Evolutionary conservation across 2,113 vertebrate species (phyloP), one percentile per base, ranked within the genome.

Genomic region (Emberiza fucata): DNA sequence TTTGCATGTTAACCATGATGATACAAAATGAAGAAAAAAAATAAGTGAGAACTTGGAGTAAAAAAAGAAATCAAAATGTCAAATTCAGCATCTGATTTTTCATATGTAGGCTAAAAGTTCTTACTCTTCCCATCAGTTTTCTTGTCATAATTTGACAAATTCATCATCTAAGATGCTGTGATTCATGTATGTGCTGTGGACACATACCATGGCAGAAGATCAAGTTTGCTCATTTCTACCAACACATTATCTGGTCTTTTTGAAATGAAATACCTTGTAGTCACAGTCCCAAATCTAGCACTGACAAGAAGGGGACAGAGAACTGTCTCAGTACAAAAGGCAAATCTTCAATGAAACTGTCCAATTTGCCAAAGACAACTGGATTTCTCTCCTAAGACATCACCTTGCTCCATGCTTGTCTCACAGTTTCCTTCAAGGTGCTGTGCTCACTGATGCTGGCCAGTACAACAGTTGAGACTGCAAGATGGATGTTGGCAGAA

Each of bases 81-180:
- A 66, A 81, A 84, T n/a, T 79, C 13, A 75, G 48, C 24, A 72
- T n/a, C 50, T 45, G 37, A 39, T 69, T 94, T 78, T 90, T 90
- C 23, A 61, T 13, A 61, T 0, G 23, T 31, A 90, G 65, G 21
- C 53, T 45, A 6, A 4, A 64, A 76, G 39, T 42, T 65, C 35
- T 75, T 35, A 27, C 9, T 21, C 12, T 80, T 83, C 33, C 23
- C 14, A 19, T 22, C 53, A 54, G 33, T 85, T 81, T 68, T 76
- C n/a, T 40, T 93, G 18, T 66, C 53, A 80, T 76, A 92, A 90
- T 73, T 47, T 47, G 71, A 89, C 54, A 73, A 95, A 94, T 61
- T 50, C 9, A 63, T 35, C 31, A 71, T 40, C 3, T 1, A 85
- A 33, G 37, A 87, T 7, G 8, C 40, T 57, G 40, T 4, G 5